phyloP scores from a whole-genome alignment of 2,888 invertebrate species.

The Acrobasis consociella region DNA sequence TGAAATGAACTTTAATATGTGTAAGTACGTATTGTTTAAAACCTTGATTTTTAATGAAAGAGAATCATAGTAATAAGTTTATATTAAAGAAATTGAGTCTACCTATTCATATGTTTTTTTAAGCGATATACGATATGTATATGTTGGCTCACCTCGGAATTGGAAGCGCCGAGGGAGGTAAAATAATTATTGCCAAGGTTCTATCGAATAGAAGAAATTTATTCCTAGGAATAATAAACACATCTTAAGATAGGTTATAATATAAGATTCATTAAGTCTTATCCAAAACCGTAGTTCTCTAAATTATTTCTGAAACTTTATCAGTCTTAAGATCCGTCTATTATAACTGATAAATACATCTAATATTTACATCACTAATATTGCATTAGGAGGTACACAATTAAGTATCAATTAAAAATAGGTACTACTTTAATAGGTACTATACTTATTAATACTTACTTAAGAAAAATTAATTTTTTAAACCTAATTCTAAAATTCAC shows the following conservation, averaged over 20 bases:
- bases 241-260: slow-evolving; percentile 68
- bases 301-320: slow-evolving; percentile 43
- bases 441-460: slow-evolving; percentile 9
- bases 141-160: slow-evolving; percentile 34
- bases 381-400: slow-evolving; percentile 36
- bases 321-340: slow-evolving; percentile 78
- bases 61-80: not conserved
- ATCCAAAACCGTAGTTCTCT: slow-evolving; percentile 45
- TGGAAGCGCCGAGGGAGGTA: slow-evolving; percentile 28
- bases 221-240: slow-evolving; percentile 64
- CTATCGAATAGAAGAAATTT: slow-evolving; percentile 28
- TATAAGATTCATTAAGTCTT: slow-evolving; percentile 34
- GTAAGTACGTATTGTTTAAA: no score
- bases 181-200: slow-evolving; percentile 36
- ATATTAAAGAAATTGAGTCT: not conserved
- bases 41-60: not conserved
- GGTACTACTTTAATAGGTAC: not conserved
- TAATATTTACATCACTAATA: slow-evolving; percentile 39
- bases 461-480: slow-evolving; percentile 33
- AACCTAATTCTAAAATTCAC: slow-evolving; percentile 42
- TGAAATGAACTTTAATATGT: no score
- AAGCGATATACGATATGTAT: slow-evolving; percentile 45
- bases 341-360: slow-evolving; percentile 55
- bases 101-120: not conserved
- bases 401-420: slow-evolving; percentile 14